Conservation (phyloP, 2,888 invertebrate genomes). For the Leptinotarsa juncta region DNA sequence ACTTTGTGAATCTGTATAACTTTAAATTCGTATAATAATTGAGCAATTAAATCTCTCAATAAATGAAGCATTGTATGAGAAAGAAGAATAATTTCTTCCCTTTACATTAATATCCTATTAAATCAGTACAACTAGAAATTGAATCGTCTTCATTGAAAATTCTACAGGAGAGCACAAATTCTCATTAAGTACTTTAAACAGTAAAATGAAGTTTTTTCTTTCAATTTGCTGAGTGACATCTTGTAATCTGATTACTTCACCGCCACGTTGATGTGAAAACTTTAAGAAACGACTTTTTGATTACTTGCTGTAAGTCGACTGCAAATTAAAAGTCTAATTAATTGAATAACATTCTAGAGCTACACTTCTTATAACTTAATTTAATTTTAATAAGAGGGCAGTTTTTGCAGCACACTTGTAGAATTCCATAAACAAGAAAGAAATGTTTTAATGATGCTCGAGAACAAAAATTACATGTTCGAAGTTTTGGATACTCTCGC, state of each 20-base stretch:
- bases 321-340: constrained; percentile 27
- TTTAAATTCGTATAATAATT: too few relatives aligned
- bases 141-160: not conserved
- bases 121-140: not conserved
- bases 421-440: constrained; percentile 10
- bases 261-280: constrained; percentile 22
- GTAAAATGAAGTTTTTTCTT: not conserved
- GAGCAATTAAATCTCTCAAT: too few relatives aligned
- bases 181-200: not conserved
- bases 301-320: constrained; percentile 23
- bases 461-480: not conserved
- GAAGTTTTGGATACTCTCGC: not conserved
- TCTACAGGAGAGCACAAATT: not conserved
- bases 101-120: too few relatives aligned
- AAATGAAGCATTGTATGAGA: too few relatives aligned
- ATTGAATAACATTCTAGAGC: constrained; percentile 20
- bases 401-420: constrained; percentile 15
- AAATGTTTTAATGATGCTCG: constrained; percentile 11
- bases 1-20: too few relatives aligned
- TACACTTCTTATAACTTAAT: constrained; percentile 25
- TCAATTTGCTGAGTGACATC: constrained; percentile 16
- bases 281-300: constrained; percentile 27
- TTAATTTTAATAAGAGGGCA: constrained; percentile 23
- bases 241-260: constrained; percentile 18
- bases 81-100: too few relatives aligned